Evolutionary conservation across 1,140 invertebrate genomes (phyloP).

Genomic region (Melipona quadrifasciata): DNA sequence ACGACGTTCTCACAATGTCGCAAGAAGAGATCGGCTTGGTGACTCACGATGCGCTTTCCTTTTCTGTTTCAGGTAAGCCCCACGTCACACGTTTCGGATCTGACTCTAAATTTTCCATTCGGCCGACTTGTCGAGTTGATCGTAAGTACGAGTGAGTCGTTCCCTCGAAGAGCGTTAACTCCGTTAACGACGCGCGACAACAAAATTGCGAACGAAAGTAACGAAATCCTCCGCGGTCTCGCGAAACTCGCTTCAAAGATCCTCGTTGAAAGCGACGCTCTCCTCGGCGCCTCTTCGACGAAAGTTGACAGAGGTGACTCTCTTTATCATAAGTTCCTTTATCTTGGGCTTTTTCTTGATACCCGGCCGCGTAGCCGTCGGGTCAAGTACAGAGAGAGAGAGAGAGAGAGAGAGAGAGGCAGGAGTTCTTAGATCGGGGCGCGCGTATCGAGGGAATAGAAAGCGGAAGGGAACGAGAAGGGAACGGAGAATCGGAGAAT

Average conservation of each 20-base stretch:
- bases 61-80: constrained; percentile 77
- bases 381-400: constrained; percentile 74
- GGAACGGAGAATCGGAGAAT: constrained; percentile 66
- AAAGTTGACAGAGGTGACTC: not conserved
- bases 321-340: not conserved
- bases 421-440: constrained; percentile 55
- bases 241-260: not conserved
- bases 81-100: constrained; percentile 31
- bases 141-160: constrained; percentile 52
- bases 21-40: constrained; percentile 2
- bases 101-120: constrained; percentile 4
- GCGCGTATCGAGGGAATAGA: constrained; percentile 25
- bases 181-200: too few species aligned
- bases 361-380: constrained; percentile 57
- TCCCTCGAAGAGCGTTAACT: too few species aligned
- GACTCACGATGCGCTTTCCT: constrained; percentile 1
- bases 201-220: too few species aligned
- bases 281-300: not conserved
- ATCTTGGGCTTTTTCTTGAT: constrained; percentile 33
- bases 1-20: constrained; percentile 46
- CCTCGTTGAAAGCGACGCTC: not conserved
- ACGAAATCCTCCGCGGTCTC: not conserved
- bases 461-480: not conserved
- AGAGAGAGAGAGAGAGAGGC: constrained; percentile 51
- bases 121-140: constrained; percentile 2